Conservation (phyloP, 2,113 vertebrate species). For the Vulpes vulpes region DNA sequence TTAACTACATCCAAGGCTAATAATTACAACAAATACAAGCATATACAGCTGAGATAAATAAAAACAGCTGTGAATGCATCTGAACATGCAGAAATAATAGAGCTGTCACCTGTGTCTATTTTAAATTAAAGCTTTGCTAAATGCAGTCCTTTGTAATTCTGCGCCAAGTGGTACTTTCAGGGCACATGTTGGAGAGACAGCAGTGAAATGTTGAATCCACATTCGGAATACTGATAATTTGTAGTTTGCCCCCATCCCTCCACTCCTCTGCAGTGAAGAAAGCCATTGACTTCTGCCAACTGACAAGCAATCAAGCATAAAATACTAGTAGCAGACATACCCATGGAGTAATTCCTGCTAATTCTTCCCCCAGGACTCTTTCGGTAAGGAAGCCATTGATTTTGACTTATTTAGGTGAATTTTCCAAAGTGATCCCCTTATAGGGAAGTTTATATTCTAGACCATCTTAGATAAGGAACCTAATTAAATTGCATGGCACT, state of each 20-base stretch:
- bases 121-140: constrained; percentile 79
- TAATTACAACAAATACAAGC: constrained; percentile 77
- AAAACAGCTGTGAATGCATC: constrained; percentile 78
- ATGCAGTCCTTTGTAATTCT: constrained; percentile 46
- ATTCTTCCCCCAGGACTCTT: constrained; percentile 76
- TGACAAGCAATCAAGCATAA: constrained; percentile 79
- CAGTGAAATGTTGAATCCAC: constrained; percentile 70
- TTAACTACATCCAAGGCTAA: constrained; percentile 69
- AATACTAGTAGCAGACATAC: constrained; percentile 79
- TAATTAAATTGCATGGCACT: constrained; percentile 58
- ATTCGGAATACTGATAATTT: constrained; percentile 45
- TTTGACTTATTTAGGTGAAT: constrained; percentile 71
- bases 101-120: constrained; percentile 80
- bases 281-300: constrained; percentile 83
- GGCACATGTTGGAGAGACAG: constrained; percentile 40
- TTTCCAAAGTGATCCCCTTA: constrained; percentile 77
- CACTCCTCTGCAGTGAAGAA: constrained; percentile 56
- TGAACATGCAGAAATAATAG: constrained; percentile 71
- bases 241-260: constrained; percentile 61
- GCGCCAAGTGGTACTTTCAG: constrained; percentile 66
- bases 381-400: constrained; percentile 76
- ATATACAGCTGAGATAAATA: constrained; percentile 66
- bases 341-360: constrained; percentile 70
- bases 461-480: constrained; percentile 51
- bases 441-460: constrained; percentile 66